Evolutionary conservation across 2,888 invertebrate genomes (phyloP).

Genomic region (Lasioglossum lativentre): DNA sequence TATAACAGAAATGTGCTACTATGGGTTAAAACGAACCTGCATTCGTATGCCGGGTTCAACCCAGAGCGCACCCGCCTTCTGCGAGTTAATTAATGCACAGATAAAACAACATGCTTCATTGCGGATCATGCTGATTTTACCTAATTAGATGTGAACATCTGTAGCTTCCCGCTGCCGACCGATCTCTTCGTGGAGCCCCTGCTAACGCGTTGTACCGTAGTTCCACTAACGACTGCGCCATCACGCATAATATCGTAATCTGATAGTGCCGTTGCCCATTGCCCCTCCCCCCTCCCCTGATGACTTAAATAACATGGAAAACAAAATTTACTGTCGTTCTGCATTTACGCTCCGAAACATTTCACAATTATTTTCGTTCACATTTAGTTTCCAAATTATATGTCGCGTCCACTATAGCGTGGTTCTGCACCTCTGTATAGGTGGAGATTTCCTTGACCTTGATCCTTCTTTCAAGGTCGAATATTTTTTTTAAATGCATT

Average conservation of each 20-base stretch:
- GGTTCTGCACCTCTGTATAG: no score
- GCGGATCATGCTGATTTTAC: conserved; percentile 36
- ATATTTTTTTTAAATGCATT: no score
- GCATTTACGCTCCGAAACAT: background rate
- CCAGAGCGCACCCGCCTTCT: background rate
- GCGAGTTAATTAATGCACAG: conserved; percentile 29
- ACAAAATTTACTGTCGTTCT: conserved; percentile 15
- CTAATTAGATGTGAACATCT: conserved; percentile 47
- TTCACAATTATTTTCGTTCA: no score
- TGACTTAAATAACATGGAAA: conserved; percentile 19
- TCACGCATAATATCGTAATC: conserved; percentile 42
- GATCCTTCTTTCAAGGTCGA: no score
- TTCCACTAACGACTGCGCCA: conserved; percentile 45
- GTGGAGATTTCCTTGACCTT: no score
- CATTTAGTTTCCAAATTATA: no score
- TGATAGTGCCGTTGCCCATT: conserved; percentile 21
- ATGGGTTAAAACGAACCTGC: background rate
- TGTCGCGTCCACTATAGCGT: no score
- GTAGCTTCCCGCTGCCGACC: conserved; percentile 25
- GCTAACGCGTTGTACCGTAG: conserved; percentile 36
- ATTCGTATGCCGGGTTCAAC: background rate
- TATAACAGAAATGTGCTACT: background rate
- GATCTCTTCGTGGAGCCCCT: conserved; percentile 27
- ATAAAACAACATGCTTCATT: conserved; percentile 45
- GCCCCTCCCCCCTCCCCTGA: background rate